These are phyloP conservation scores for Automeris io DNA, from an alignment of 2,888 invertebrate genomes.

Conservation along the genomic window DNA sequence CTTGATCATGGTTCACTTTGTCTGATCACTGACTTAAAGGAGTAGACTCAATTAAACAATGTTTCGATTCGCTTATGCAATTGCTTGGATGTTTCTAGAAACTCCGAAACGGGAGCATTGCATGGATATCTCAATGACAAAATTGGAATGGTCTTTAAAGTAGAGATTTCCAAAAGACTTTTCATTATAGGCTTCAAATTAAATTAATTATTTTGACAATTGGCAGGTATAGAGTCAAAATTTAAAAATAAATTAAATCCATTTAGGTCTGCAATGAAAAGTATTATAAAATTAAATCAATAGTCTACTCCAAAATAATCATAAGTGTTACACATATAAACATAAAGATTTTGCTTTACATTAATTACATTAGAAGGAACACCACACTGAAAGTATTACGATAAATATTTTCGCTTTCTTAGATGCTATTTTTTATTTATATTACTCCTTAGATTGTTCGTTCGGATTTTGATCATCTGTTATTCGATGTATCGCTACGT, in stretches of 20 bases:
- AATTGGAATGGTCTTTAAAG: slow-evolving; percentile 6
- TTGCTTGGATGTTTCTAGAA: slow-evolving; percentile 49
- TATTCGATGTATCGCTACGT: no score
- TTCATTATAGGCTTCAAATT: slow-evolving; percentile 58
- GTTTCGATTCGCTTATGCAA: slow-evolving; percentile 56
- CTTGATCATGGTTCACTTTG: slow-evolving; percentile 67
- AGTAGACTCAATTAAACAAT: slow-evolving; percentile 53
- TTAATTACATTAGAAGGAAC: slow-evolving; percentile 31
- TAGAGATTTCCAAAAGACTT: slow-evolving; percentile 36
- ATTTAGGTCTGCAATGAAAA: slow-evolving; percentile 58
- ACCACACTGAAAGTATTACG: slow-evolving; percentile 42
- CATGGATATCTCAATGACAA: slow-evolving; percentile 36
- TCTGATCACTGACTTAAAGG: slow-evolving; percentile 58
- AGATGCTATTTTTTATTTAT: slow-evolving; percentile 28
- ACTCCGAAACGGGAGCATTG: slow-evolving; percentile 38
- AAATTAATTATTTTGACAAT: slow-evolving; percentile 24
- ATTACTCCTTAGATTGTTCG: slow-evolving; percentile 14
- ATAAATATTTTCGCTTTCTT: slow-evolving; percentile 38
- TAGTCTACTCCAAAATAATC: slow-evolving; percentile 42
- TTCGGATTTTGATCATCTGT: no score
- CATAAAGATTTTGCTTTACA: slow-evolving; percentile 22
- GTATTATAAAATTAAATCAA: slow-evolving; percentile 28
- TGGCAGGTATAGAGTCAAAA: slow-evolving; percentile 35
- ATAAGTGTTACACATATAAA: slow-evolving; percentile 19
- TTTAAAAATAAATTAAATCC: not conserved